These are phyloP conservation scores for Lucilia cuprina DNA, from an alignment of 1,140 invertebrate species.

Conservation along the genomic window DNA sequence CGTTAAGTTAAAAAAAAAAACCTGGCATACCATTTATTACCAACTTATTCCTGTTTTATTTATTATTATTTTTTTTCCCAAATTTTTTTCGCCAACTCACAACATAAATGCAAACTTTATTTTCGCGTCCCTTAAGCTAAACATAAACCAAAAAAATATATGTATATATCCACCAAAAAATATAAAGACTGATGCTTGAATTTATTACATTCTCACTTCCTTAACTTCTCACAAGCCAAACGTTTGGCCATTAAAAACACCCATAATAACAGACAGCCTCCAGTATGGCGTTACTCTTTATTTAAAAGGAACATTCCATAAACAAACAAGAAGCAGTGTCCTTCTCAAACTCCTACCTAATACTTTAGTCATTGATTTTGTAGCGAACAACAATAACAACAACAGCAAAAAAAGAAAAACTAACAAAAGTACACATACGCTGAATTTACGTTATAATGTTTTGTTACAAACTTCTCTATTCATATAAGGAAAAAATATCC, in stretches of 20 bases:
- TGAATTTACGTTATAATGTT: slow-evolving; percentile 24
- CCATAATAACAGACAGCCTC: slow-evolving; percentile 16
- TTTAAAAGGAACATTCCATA: no score
- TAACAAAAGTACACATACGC: background rate
- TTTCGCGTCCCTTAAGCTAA: slow-evolving; percentile 5
- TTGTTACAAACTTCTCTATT: background rate
- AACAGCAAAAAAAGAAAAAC: no score
- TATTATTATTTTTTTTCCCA: background rate
- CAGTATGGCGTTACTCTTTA: background rate
- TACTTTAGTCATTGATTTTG: background rate
- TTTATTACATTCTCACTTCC: slow-evolving; percentile 14
- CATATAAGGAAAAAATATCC: background rate
- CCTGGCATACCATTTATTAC: slow-evolving; percentile 10
- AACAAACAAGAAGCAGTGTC: no score
- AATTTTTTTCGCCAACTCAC: background rate
- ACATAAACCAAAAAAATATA: background rate
- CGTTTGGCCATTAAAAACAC: background rate
- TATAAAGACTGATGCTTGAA: slow-evolving; percentile 15
- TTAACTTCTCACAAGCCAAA: background rate
- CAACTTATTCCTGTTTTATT: background rate
- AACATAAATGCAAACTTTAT: background rate
- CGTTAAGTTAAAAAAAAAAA: background rate
- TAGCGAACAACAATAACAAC: background rate
- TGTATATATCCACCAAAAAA: slow-evolving; percentile 3
- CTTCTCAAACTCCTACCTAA: background rate